These are phyloP conservation scores for Drosophila lowei DNA, from an alignment of 1,140 invertebrate genomes.

Conservation along the genomic window DNA sequence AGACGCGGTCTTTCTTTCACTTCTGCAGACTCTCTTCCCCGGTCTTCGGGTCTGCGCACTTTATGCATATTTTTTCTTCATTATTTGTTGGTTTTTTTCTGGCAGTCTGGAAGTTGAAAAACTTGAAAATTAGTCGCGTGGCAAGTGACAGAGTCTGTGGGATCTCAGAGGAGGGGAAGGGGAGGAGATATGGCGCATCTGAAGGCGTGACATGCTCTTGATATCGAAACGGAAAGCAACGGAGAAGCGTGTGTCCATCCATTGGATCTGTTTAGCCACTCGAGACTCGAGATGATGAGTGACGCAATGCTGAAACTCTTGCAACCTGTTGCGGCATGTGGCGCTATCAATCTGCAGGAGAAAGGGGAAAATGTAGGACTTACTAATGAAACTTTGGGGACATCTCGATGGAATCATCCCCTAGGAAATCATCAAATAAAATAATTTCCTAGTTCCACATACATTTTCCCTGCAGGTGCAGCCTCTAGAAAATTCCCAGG, in stretches of 20 bases:
- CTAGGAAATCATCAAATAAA: no score
- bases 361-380: no score
- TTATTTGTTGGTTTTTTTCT: slow-evolving; percentile 18
- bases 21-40: slow-evolving; percentile 23
- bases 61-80: slow-evolving; percentile 49
- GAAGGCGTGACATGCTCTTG: slow-evolving; percentile 19
- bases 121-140: slow-evolving; percentile 76
- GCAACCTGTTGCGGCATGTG: slow-evolving; percentile 32
- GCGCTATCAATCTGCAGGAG: neutral
- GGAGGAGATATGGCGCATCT: slow-evolving; percentile 1
- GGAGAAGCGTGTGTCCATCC: slow-evolving; percentile 17
- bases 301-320: slow-evolving; percentile 24
- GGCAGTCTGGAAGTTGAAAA: slow-evolving; percentile 35
- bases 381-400: neutral
- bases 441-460: neutral
- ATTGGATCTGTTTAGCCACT: slow-evolving; percentile 40
- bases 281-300: slow-evolving; percentile 14
- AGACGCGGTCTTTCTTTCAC: slow-evolving; percentile 66
- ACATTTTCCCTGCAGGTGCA: slow-evolving; percentile 17
- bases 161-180: neutral
- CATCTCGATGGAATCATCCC: no score
- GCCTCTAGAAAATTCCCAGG: no score
- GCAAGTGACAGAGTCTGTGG: slow-evolving; percentile 30
- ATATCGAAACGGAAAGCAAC: slow-evolving; percentile 9
- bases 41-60: slow-evolving; percentile 3